Conservation (phyloP, 2,797 vertebrate species). For the Mus caroli region DNA sequence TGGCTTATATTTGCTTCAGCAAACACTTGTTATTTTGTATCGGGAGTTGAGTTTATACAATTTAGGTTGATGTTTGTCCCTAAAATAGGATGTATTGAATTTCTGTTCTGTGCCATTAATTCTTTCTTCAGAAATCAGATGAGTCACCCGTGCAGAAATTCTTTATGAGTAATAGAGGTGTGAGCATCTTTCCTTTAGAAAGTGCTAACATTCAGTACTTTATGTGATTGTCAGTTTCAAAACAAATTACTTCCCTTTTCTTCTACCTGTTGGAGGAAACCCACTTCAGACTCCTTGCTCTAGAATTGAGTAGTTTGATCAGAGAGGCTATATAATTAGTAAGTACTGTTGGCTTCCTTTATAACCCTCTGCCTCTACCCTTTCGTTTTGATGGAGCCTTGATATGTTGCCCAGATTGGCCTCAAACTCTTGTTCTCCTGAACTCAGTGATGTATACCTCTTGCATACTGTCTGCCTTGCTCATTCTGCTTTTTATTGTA, state of each 20-base stretch:
- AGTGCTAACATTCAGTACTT: background rate
- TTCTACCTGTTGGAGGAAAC: background rate
- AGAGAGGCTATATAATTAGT: background rate
- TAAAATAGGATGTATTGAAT: constrained; percentile 51
- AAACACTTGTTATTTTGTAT: constrained; percentile 68
- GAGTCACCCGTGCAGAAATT: background rate
- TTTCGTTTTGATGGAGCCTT: background rate
- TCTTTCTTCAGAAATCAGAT: constrained; percentile 39
- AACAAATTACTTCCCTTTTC: background rate
- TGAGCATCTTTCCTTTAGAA: constrained; percentile 47
- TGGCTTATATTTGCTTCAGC: constrained; percentile 34
- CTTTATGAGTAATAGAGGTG: constrained; percentile 21
- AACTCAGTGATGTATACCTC: background rate
- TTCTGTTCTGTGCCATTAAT: constrained; percentile 59
- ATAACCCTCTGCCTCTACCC: background rate
- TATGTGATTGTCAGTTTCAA: background rate
- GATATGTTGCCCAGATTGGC: background rate
- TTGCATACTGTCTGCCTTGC: background rate
- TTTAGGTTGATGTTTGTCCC: constrained; percentile 40
- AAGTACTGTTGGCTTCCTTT: background rate
- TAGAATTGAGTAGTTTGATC: constrained; percentile 30
- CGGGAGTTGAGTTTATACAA: constrained; percentile 57
- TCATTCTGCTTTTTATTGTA: background rate
- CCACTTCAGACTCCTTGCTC: constrained; percentile 29
- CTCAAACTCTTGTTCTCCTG: background rate